Evolutionary conservation across 2,113 vertebrate genomes (phyloP).

Genomic region (Ivindomyrus marchei): DNA sequence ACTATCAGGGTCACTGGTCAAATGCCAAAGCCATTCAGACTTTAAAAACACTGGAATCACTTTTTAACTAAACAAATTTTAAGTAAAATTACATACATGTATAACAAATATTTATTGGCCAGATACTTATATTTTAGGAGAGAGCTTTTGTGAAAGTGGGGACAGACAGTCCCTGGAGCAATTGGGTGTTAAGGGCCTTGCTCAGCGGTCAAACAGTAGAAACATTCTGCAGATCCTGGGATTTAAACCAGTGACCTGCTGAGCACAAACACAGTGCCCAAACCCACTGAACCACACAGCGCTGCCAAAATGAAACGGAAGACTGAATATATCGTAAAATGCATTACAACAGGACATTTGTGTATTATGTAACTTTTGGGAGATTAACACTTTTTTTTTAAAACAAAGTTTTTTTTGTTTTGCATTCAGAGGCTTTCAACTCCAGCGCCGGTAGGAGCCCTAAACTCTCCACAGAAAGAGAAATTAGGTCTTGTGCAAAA

Average conservation of each 20-base stretch:
- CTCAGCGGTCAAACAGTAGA: not conserved
- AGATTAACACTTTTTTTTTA: not conserved
- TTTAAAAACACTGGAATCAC: not conserved
- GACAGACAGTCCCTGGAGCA: not conserved
- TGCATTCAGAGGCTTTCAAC: not conserved
- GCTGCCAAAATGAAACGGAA: not conserved
- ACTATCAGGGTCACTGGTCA: not conserved
- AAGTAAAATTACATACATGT: not conserved
- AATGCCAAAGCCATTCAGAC: not conserved
- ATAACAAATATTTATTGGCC: not conserved
- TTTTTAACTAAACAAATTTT: not conserved
- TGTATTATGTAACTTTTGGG: not conserved
- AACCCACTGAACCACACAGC: not conserved
- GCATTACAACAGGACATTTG: not conserved
- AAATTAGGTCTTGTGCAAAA: not conserved
- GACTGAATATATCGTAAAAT: not conserved
- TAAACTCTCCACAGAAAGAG: not conserved
- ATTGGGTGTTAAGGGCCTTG: not conserved
- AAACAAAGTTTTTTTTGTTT: not conserved
- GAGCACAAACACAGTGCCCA: not conserved
- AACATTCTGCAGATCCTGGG: not conserved
- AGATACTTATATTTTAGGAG: not conserved
- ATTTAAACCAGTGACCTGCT: not conserved
- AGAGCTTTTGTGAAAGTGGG: not conserved
- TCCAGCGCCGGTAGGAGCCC: not conserved